These are phyloP conservation scores for Euleptes europaea DNA, from an alignment of 2,113 vertebrate genomes.

Conservation along the genomic window DNA sequence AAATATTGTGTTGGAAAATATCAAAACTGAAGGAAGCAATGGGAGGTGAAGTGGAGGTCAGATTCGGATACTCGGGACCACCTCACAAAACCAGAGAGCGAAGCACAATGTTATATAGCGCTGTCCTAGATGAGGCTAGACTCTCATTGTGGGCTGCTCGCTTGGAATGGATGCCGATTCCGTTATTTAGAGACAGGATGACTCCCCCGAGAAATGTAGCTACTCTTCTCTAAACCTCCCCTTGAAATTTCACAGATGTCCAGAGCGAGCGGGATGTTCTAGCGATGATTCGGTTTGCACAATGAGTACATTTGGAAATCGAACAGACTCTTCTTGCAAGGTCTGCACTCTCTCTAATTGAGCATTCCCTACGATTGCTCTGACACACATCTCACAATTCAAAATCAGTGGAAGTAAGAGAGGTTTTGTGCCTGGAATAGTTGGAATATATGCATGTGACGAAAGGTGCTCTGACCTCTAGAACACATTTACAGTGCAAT, in stretches of 20 bases:
- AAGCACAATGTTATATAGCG: neutral
- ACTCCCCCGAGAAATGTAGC: neutral
- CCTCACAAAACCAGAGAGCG: neutral
- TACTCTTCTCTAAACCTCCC: neutral
- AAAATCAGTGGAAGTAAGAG: no score
- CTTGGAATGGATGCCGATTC: neutral
- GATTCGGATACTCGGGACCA: neutral
- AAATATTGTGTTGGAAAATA: constrained; percentile 4
- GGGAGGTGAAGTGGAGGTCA: neutral
- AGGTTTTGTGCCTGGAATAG: no score
- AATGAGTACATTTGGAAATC: no score
- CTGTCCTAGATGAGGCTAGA: neutral
- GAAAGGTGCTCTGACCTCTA: no score
- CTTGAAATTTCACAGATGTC: neutral
- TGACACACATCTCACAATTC: no score
- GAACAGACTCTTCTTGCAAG: no score
- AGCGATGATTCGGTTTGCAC: no score
- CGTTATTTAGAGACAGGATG: neutral
- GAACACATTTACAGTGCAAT: no score
- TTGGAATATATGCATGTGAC: no score
- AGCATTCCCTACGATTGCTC: no score
- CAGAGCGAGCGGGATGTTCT: neutral
- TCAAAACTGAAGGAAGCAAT: neutral
- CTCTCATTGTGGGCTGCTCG: neutral
- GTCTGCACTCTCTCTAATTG: no score